Evolutionary conservation across 2,113 vertebrate genomes (phyloP).

Genomic region (Saguinus midas): DNA sequence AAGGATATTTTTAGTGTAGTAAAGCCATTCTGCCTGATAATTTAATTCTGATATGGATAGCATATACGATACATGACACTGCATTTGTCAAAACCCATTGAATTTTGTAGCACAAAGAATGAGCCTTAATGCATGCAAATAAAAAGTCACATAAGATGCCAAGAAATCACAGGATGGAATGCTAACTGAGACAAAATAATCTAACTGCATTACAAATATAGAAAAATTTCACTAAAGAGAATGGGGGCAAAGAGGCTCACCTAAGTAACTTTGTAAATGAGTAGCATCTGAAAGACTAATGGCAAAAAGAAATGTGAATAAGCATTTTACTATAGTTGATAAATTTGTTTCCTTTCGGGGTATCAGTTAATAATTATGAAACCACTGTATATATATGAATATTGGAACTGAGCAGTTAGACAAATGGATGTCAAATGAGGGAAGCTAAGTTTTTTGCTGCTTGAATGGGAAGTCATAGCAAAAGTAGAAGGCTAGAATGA

Average conservation of each 20-base stretch:
- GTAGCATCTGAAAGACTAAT: background rate
- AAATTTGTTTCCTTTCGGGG: background rate
- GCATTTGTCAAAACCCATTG: background rate
- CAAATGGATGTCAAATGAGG: background rate
- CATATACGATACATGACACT: background rate
- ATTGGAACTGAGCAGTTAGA: background rate
- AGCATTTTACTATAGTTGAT: background rate
- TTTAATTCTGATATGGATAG: background rate
- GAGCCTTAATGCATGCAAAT: background rate
- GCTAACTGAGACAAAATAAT: background rate
- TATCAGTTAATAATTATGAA: background rate
- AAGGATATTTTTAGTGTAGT: background rate
- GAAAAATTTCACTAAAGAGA: background rate
- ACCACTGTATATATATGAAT: background rate
- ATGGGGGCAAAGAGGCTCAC: rapidly evolving
- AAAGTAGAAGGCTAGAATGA: background rate
- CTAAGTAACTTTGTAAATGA: background rate
- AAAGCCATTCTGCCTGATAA: background rate
- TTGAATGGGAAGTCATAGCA: background rate
- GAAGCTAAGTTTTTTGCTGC: background rate
- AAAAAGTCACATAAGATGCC: background rate
- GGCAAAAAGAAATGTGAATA: background rate
- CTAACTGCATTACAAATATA: background rate
- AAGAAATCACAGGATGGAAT: background rate
- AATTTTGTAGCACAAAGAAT: background rate